phyloP scores from a whole-genome alignment of 2,888 invertebrate genomes.

The Altica lythri region DNA sequence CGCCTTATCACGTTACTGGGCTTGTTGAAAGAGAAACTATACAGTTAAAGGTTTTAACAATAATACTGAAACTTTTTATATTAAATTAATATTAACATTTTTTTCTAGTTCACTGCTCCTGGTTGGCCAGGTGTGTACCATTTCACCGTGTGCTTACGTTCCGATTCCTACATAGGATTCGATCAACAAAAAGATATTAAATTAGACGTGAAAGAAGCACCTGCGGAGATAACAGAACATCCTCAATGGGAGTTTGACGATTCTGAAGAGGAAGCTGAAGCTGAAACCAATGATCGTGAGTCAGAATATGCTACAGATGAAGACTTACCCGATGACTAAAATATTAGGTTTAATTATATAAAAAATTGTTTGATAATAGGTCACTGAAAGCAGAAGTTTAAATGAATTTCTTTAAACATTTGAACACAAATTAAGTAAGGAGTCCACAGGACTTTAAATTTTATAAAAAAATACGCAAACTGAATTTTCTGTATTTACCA shows the following conservation, averaged over 20 bases:
- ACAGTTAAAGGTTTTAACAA: conserved; percentile 70
- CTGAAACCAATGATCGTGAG: conserved; percentile 66
- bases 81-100: conserved; percentile 14
- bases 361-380: neutral
- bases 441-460: no score
- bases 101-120: conserved; percentile 84
- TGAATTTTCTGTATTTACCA: no score
- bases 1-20: conserved; percentile 92
- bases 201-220: conserved; percentile 96
- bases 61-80: neutral
- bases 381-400: neutral
- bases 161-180: conserved; percentile 97
- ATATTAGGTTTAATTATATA: conserved; percentile 1
- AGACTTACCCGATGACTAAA: conserved; percentile 61
- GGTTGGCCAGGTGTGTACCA: conserved; percentile 90
- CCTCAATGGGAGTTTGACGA: conserved; percentile 98
- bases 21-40: conserved; percentile 88
- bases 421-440: no score
- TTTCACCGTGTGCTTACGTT: conserved; percentile 89
- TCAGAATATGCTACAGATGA: conserved; percentile 73
- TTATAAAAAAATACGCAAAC: no score
- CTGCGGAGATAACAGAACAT: conserved; percentile 84
- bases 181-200: conserved; percentile 95
- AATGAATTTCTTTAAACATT: no score
- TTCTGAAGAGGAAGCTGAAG: conserved; percentile 75